Evolutionary conservation across 2,113 vertebrate genomes (phyloP), one percentile per base, ranked within the genome.

Genomic region (Antechinus stuartii): DNA sequence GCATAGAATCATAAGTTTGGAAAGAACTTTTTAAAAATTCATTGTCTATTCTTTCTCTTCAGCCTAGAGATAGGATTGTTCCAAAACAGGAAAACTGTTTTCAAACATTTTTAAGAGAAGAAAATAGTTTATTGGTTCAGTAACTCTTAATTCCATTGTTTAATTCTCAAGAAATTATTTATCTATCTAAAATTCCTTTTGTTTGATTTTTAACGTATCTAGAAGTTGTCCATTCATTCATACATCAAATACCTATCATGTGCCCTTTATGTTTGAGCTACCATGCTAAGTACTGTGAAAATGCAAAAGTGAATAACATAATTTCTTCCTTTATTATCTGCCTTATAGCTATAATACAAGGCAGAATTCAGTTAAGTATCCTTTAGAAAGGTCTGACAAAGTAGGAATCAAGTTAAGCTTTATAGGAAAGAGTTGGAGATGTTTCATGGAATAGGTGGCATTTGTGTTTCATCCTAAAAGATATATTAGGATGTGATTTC

Each of bases 151-250:
- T 68, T 54, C 91, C 25, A 91, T 96, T 49, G 57, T 91, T 90
- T 96, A 54, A 49, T 93, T 92, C 91, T n/a, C 90, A 92, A 95
- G 49, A 68, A 16, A 49, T 68, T 47, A 27, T 93, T 92, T 92
- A 35, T 90, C 57, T 94, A 56, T 42, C n/a, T 35, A 89, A 26
- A 55, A 54, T 95, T 57, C 52, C 84, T 76, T 14, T 42, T 95
- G 0, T 84, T 42, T 84, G 22, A 84, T 42, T 84, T 84, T 84
- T 42, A 22, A 5, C 16, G 5, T 6, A 22, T 84, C n/a, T 19
- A 22, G 2, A 42, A 42, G 19, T 76, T 76, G 61, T 84, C 68
- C n/a, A n/a, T 19, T n/a, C 12, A 42, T 84, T 42, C n/a, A n/a
- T 68, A n/a, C 9, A 68, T 19, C 61, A 68, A 68, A 68, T 8